These are phyloP conservation scores for Sitta europaea DNA, from an alignment of 2,113 vertebrate genomes.

Conservation along the genomic window DNA sequence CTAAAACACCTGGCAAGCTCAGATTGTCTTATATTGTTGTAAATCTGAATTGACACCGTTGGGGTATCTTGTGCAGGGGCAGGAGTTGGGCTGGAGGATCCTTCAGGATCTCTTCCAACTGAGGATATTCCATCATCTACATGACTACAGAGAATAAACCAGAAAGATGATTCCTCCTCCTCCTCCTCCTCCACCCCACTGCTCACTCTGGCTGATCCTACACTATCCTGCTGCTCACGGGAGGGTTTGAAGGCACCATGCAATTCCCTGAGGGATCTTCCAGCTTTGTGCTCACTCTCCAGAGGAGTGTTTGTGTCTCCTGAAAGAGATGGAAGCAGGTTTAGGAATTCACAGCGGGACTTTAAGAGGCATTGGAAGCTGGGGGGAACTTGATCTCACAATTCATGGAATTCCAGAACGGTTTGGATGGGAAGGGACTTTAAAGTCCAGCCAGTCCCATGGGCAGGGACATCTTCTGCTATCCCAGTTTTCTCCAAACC, in stretches of 20 bases:
- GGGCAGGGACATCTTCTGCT: background rate
- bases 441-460: background rate
- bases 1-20: background rate
- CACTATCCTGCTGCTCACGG: background rate
- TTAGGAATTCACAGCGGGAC: background rate
- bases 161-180: background rate
- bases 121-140: background rate
- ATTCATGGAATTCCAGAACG: background rate
- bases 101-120: background rate
- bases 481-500: background rate
- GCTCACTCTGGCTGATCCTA: background rate
- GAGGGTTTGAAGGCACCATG: background rate
- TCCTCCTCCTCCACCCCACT: background rate
- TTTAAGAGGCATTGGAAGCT: background rate
- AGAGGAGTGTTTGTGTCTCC: background rate
- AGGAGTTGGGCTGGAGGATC: background rate
- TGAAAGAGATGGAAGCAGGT: background rate
- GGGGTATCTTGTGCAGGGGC: background rate
- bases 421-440: background rate
- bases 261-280: background rate
- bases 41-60: accelerated
- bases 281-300: background rate
- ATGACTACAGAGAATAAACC: background rate
- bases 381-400: background rate
- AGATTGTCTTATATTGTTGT: accelerated